Conservation (phyloP, 1,140 invertebrate genomes). For the Drosophila seguyi region DNA sequence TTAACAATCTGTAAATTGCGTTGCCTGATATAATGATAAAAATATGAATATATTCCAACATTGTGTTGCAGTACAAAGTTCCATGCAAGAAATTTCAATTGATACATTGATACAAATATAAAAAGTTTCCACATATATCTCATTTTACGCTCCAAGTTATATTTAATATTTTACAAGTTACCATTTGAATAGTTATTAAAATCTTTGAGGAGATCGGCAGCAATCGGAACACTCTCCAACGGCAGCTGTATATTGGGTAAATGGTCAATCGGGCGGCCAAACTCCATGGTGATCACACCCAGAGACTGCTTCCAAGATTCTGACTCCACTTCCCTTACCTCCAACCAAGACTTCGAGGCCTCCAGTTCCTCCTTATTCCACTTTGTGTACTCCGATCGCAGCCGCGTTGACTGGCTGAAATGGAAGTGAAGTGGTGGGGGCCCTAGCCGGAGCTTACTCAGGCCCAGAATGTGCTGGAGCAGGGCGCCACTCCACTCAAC, state of each 20-base stretch:
- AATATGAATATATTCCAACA: background rate
- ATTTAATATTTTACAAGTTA: background rate
- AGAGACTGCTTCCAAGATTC: conserved; percentile 16
- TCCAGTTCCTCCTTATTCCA: conserved; percentile 6
- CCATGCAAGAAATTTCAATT: background rate
- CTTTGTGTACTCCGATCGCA: conserved; percentile 33
- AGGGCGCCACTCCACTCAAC: background rate
- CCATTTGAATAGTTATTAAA: background rate
- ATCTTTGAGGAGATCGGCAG: conserved; percentile 1
- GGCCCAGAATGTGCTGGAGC: background rate
- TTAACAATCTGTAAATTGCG: no score
- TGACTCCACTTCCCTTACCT: conserved; percentile 29
- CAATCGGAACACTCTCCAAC: background rate
- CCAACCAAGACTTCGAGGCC: conserved; percentile 12
- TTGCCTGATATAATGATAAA: no score
- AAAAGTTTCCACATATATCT: background rate
- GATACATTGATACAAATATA: background rate
- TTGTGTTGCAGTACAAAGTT: background rate
- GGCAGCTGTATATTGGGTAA: conserved; percentile 4
- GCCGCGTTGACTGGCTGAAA: conserved; percentile 25
- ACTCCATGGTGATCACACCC: conserved; percentile 51
- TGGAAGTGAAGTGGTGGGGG: background rate
- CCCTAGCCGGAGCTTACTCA: conserved; percentile 2
- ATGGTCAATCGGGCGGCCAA: conserved; percentile 26
- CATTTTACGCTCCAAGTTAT: background rate